Evolutionary conservation across 2,797 vertebrate species (phyloP), one percentile per base, ranked within the genome.

Genomic region (Sarcoramphus papa): DNA sequence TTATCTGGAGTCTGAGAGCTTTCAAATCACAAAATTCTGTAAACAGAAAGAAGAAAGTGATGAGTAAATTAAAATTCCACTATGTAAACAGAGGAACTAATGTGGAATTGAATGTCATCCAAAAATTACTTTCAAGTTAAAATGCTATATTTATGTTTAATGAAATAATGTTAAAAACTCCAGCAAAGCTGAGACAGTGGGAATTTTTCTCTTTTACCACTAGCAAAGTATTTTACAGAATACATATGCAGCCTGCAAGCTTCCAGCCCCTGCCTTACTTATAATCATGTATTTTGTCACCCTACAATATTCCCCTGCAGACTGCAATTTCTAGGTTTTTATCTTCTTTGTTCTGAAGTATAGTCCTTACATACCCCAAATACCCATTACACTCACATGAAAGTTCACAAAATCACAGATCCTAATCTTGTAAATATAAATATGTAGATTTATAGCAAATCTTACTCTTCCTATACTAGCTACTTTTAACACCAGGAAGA

Each of bases 21-120:
- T 83, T 93, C 47, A 95, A 86, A 72, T 63, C 19, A 54, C 76
- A 91, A 89, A 47, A 54, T 68, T 83, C 67, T 59, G 43, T 69
- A 84, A 84, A 90, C 23, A 73, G 47, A 92, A 89, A 78, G 74
- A 89, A 95, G 83, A 94, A 91, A 77, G 28, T 79, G 31, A 78
- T 68, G 4, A 91, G 21, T 68, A 90, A 57, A 86, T 79, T 86
- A 72, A 83, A 83, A 90, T 35, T 62, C 40, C 27, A 33, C 73
- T 31, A 35, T 7, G 63, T n/a, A 85, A 81, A 63, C 48, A 76
- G n/a, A 80, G 45, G n/a, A 92, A 87, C 65, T 90, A 91, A 79
- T 77, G 70, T 69, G 28, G n/a, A 92, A 79, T 64, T 86, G 87
- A 91, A 91, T 9, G 48, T 28, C 37, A 85, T 81, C 77, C 74